A percentile compares a stretch with the other conserved stretches of the same genome.
Evolutionary conservation across 2,888 invertebrate genomes (phyloP).

Genomic region (Caenorhabditis plicata): DNA sequence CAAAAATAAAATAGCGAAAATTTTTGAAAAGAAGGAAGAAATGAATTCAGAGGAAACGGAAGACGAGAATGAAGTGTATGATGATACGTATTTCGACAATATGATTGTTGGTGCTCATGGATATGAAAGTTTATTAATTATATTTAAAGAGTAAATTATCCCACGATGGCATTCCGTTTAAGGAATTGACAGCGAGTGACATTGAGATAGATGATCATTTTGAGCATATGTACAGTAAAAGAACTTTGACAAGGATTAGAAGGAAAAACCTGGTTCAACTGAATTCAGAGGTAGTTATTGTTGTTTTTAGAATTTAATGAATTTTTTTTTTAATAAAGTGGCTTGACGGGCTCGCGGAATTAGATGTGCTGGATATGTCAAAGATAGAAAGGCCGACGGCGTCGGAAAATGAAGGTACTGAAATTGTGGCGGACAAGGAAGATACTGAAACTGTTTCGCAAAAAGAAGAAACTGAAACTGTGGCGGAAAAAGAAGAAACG

Average conservation of each 20-base stretch:
- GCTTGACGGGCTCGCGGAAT: no score
- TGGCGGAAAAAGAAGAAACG: neutral
- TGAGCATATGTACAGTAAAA: slow-evolving; percentile 3
- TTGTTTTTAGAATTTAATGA: no score
- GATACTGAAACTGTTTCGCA: neutral
- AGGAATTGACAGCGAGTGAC: slow-evolving; percentile 5
- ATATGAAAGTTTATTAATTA: no score
- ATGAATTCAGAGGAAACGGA: no score
- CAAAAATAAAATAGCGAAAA: slow-evolving; percentile 1
- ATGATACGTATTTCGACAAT: no score
- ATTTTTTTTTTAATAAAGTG: no score
- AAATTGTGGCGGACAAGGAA: neutral
- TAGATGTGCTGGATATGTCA: no score
- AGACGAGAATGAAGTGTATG: no score
- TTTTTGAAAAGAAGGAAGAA: neutral
- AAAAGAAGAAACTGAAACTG: neutral
- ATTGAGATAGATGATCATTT: slow-evolving; percentile 20
- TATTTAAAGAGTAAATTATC: no score
- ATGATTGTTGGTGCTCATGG: no score
- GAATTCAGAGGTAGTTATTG: neutral
- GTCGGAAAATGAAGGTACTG: neutral
- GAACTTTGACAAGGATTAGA: slow-evolving; percentile 3
- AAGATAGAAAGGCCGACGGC: neutral
- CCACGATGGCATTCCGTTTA: slow-evolving; percentile 16
- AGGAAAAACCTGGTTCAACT: neutral